Evolutionary conservation across 64 coral and sea anemone species (phyloP).

Genomic region (Exaiptasia diaphana): DNA sequence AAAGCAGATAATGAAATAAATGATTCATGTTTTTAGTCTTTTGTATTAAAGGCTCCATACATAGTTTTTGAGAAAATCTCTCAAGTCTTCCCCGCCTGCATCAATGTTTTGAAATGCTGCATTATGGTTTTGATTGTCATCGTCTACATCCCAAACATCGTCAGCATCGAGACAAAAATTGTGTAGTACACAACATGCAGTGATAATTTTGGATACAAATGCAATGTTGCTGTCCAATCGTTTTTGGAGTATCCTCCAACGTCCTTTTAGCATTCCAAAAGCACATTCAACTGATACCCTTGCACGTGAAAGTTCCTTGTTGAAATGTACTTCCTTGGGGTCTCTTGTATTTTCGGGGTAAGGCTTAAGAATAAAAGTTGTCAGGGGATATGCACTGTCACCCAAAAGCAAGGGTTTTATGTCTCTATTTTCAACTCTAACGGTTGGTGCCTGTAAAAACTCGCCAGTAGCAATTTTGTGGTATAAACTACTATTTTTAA

Average conservation of each 20-base stretch:
- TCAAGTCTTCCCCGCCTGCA: slow-evolving; percentile 34
- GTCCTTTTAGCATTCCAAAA: not conserved
- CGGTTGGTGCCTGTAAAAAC: slow-evolving; percentile 4
- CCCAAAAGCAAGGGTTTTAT: slow-evolving; percentile 23
- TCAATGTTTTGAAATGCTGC: slow-evolving; percentile 7
- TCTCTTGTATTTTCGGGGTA: slow-evolving; percentile 10
- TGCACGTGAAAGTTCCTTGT: not conserved
- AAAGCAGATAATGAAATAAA: too few species aligned
- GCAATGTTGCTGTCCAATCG: not conserved
- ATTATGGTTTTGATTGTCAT: not conserved
- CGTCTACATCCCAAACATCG: not conserved
- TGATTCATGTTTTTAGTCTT: too few species aligned
- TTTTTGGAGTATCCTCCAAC: slow-evolving; percentile 1
- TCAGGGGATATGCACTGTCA: slow-evolving; percentile 31
- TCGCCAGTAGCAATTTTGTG: not conserved
- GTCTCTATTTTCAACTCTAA: slow-evolving; percentile 1
- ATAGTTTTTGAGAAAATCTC: slow-evolving; percentile 30
- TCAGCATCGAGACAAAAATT: not conserved
- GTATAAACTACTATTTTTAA: not conserved
- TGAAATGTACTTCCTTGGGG: not conserved
- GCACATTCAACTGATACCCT: slow-evolving; percentile 1
- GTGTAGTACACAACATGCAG: not conserved
- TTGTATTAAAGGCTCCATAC: slow-evolving; percentile 1
- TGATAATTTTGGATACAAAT: not conserved
- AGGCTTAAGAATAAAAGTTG: slow-evolving; percentile 38